phyloP scores from a whole-genome alignment of 2,888 invertebrate genomes.

The Mycalesis mineus region DNA sequence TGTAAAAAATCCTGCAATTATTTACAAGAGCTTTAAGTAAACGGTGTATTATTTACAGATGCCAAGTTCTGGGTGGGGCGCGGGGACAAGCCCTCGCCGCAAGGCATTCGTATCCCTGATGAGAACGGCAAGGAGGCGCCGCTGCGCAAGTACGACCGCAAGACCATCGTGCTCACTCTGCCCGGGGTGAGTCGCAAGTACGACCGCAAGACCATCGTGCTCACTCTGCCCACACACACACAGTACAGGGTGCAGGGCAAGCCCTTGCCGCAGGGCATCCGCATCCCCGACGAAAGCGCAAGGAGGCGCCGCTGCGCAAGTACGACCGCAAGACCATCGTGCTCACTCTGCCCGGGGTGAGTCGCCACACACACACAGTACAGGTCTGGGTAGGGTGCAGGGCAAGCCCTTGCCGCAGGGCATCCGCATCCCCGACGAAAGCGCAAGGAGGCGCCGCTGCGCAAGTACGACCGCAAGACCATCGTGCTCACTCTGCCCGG shows the following conservation, averaged over 20 bases:
- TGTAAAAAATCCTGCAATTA: too few species aligned
- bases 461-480: conserved; percentile 90
- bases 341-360: conserved; percentile 84
- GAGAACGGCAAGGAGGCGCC: conserved; percentile 92
- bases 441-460: conserved; percentile 87
- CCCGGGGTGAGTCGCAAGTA: conserved; percentile 80
- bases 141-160: conserved; percentile 87
- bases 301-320: conserved; percentile 85
- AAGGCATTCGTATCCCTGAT: conserved; percentile 91
- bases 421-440: conserved; percentile 92
- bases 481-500: conserved; percentile 93
- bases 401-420: conserved; percentile 60
- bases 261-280: conserved; percentile 89
- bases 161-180: conserved; percentile 92
- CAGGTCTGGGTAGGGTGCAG: too few species aligned
- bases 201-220: too few species aligned
- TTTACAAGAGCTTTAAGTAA: not conserved
- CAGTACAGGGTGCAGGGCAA: conserved; percentile 88
- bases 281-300: conserved; percentile 94
- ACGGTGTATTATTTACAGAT: conserved; percentile 75
- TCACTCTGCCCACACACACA: too few species aligned
- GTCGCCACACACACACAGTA: too few species aligned
- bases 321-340: conserved; percentile 94
- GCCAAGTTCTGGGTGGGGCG: conserved; percentile 96
- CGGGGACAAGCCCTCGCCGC: conserved; percentile 87